A percentile compares a stretch with the other conserved stretches of the same genome.
These are phyloP conservation scores for Phoenicopterus ruber DNA, from an alignment of 2,113 vertebrate species.

Conservation along the genomic window DNA sequence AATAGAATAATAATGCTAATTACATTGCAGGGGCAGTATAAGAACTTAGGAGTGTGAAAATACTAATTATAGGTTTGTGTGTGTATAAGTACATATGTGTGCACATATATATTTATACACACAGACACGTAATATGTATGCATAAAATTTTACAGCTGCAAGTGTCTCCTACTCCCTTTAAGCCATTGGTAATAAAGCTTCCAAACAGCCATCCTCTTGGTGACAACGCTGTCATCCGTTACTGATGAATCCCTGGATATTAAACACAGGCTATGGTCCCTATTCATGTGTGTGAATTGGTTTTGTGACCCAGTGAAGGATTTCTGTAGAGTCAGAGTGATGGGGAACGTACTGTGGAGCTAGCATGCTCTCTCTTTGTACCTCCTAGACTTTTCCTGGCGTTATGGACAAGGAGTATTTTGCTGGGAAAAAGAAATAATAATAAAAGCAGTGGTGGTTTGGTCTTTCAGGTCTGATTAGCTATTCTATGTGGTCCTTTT, in stretches of 20 bases:
- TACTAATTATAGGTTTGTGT: not conserved
- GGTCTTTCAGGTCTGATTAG: not conserved
- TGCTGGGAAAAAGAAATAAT: not conserved
- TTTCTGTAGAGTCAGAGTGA: not conserved
- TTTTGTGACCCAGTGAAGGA: not conserved
- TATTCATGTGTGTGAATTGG: not conserved
- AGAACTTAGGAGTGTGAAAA: not conserved
- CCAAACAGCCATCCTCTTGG: not conserved
- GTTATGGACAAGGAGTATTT: not conserved
- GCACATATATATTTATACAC: not conserved
- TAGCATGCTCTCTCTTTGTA: not conserved
- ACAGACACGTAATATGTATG: not conserved
- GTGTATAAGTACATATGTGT: rapidly evolving
- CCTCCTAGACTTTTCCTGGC: not conserved
- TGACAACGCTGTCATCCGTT: not conserved
- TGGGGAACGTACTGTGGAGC: not conserved
- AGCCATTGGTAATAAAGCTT: not conserved
- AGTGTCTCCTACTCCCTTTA: not conserved
- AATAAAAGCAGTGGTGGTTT: not conserved
- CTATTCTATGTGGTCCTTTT: not conserved
- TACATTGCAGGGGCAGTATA: not conserved
- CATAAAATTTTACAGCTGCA: not conserved
- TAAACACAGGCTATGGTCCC: not conserved
- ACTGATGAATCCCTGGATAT: not conserved
- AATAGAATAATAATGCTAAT: not conserved